Base-by-base conservation (phyloP, 2,113 vertebrate species). In the Loxodonta africana region DNA sequence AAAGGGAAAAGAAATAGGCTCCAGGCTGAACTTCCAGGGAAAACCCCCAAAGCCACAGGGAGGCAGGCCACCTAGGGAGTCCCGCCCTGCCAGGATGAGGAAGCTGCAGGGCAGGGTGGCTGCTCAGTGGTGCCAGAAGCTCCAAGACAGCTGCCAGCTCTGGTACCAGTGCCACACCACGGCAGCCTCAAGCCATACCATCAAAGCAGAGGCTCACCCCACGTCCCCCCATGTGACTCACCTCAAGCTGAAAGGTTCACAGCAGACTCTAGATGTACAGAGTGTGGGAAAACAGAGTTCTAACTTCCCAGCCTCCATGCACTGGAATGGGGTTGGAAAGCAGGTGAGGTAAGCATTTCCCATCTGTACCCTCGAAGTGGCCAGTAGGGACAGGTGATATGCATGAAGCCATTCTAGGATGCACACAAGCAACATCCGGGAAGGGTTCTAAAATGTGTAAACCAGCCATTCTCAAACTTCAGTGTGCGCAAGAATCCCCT, bases 311-410 rank as follows among this genome's bases (percentile, higher is more conserved):
- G 9, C 53, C 53, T 74, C 5, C 14, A 17, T 7, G 4, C 51
- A 46, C 69, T 0, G 6, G 18, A 74, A 37, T 21, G 46, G 48
- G 4, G 2, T 17, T 53, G 28, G 21, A 21, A 4, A 53, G 26
- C n/a, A 53, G 60, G n/a, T 7, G 14, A 6, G 6, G 25, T 8
- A 7, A 62, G 8, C 7, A 0, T 4, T 1, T 10, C n/a, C 44
- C 57, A 0, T 18, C 41, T 37, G 4, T 6, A 10, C 30, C n/a
- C 1, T 25, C 41, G 26, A 18, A 48, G 41, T 6, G 30, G 5
- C 51, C 15, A 23, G 46, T 1, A 6, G 62, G 21, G 21, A 20
- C 21, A 23, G 4, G 5, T 18, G 60, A 62, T 62, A 20, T 23
- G 21, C 60, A 62, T 62, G 60, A 30, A 86, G 46, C 26, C 48